Conservation (phyloP, 2,888 invertebrate genomes). For the Timema cristinae region DNA sequence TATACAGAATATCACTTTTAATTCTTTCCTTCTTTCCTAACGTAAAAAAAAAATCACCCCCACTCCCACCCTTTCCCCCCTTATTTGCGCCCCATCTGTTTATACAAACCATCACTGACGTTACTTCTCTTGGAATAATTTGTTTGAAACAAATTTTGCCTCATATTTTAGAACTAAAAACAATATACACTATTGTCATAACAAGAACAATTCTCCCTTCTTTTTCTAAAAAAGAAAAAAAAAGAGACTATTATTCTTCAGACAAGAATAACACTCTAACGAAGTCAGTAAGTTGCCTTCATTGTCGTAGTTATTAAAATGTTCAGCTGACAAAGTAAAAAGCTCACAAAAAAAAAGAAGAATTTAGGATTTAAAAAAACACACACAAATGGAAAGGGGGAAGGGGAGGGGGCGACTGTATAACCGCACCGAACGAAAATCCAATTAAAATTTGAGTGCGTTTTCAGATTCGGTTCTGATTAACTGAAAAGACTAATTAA, state of each 20-base stretch:
- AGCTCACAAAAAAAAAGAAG: neutral
- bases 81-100: neutral
- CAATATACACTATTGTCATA: conserved; percentile 13
- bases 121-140: neutral
- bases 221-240: neutral
- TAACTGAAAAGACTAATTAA: conserved; percentile 25
- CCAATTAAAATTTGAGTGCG: conserved; percentile 52
- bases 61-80: neutral
- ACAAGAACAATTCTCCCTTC: conserved; percentile 8
- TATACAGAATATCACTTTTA: conserved; percentile 8
- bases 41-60: neutral
- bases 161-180: conserved; percentile 2
- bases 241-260: neutral
- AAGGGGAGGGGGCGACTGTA: neutral
- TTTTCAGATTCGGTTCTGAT: conserved; percentile 41
- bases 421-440: conserved; percentile 37
- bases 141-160: neutral
- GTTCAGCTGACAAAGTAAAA: conserved; percentile 10
- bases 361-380: neutral
- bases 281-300: neutral
- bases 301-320: conserved; percentile 7
- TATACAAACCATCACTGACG: conserved; percentile 4
- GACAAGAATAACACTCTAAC: conserved; percentile 15
- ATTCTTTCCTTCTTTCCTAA: neutral
- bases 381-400: neutral